These are phyloP conservation scores for Thomomys bottae DNA, from an alignment of 2,113 vertebrate species.

Conservation along the genomic window DNA sequence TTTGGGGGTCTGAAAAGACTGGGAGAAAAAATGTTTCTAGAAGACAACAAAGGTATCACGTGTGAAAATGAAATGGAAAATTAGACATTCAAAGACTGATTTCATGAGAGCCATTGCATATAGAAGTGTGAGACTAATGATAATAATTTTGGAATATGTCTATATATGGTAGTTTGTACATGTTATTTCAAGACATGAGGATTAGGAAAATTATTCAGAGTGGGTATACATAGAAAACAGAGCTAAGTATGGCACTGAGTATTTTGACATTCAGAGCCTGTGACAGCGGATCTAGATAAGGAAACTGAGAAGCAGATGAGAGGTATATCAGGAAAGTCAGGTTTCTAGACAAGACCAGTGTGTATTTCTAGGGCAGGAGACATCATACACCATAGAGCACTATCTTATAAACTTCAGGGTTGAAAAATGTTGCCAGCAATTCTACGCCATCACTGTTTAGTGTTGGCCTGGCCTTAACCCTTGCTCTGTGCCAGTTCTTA, in stretches of 20 bases:
- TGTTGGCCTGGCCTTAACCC: neutral
- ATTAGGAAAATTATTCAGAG: neutral
- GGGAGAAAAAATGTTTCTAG: neutral
- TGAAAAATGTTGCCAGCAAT: neutral
- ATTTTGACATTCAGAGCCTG: neutral
- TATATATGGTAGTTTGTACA: too few relatives aligned
- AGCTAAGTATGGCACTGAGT: neutral
- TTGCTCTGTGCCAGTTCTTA: neutral
- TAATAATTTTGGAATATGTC: neutral
- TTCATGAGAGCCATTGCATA: neutral
- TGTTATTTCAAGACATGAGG: neutral
- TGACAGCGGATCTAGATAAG: neutral
- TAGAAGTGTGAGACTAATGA: neutral
- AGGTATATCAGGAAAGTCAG: neutral
- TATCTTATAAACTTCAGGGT: conserved; percentile 3
- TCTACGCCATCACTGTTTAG: neutral
- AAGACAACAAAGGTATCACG: neutral
- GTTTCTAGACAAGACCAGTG: neutral
- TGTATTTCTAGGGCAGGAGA: neutral
- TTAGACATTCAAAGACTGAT: neutral
- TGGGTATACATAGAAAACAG: neutral
- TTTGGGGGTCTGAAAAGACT: neutral
- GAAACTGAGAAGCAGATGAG: neutral
- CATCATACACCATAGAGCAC: neutral
- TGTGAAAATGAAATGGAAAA: neutral